Percentiles rank a stretch among this genome's conserved stretches.
These are phyloP conservation scores for Heliconius eleuchia DNA, from an alignment of 1,140 invertebrate genomes.

Conservation along the genomic window DNA sequence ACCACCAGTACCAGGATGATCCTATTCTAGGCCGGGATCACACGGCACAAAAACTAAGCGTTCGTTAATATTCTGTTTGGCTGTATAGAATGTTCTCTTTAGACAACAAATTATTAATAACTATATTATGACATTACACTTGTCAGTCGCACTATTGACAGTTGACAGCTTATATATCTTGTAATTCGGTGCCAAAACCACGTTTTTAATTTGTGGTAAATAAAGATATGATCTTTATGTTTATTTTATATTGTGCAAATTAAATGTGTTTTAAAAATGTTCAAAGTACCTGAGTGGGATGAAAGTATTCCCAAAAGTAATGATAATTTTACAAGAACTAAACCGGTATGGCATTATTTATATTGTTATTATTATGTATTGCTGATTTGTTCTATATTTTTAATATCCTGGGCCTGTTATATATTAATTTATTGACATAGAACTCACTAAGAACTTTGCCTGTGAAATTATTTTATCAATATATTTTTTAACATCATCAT, in stretches of 20 bases:
- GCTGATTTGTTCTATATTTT: background rate
- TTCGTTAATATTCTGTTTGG: too few species aligned
- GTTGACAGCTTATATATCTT: background rate
- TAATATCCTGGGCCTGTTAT: background rate
- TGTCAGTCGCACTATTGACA: background rate
- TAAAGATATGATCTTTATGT: background rate
- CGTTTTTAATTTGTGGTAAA: constrained; percentile 20
- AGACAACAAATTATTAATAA: background rate
- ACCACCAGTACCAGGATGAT: too few species aligned
- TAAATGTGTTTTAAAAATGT: constrained; percentile 49
- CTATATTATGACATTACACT: background rate
- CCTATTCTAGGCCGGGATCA: too few species aligned
- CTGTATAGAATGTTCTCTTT: too few species aligned
- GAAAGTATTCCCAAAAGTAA: constrained; percentile 55
- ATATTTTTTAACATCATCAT: background rate
- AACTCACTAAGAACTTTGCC: too few species aligned
- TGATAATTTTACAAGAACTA: constrained; percentile 38
- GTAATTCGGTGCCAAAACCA: constrained; percentile 12
- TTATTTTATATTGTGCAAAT: constrained; percentile 6
- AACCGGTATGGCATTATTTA: constrained; percentile 42
- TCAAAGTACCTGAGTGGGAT: constrained; percentile 72
- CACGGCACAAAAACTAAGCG: too few species aligned
- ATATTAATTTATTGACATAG: background rate
- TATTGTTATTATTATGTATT: background rate
- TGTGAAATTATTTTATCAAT: too few species aligned